Evolutionary conservation across 2,888 invertebrate species (phyloP), one percentile per base, ranked within the genome.

Genomic region (Phytoseiulus persimilis): DNA sequence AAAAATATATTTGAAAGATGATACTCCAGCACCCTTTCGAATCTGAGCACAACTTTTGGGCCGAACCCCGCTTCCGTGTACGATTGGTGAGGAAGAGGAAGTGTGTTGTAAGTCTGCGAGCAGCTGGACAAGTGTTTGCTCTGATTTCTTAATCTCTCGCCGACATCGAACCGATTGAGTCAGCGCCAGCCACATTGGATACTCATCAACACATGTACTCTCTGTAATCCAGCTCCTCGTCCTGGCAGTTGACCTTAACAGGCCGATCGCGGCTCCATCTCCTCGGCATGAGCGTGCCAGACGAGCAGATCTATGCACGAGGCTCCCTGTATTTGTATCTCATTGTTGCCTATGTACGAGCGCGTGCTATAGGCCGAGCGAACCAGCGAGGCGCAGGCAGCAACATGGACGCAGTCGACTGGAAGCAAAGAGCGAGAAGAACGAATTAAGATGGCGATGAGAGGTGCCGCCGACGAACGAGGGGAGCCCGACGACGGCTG

Each of bases 331-430:
- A 65, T 65, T 65, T 65, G 65, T 65, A 65, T 65, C 23, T 65
- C 65, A 65, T 65, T 65, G 65, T 65, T 65, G 65, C 65, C 65
- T 65, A 65, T 65, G 65, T 65, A 28, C 65, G 65, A 65, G 65
- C 65, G 65, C 65, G 65, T 14, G 65, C 65, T 65, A 28, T 65
- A 65, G 65, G 65, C 46, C 46, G 46, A 46, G 46, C 46, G 46
- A 46, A 46, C 46, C 46, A 46, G 46, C 65, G 65, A 28, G 65
- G 28, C 65, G 65, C 65, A 65, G 65, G 2, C 65, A 65, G 65
- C 65, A 65, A 65, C 65, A 65, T 65, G 65, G 65, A 65, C 65
- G 65, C 65, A 65, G 65, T 65, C 65, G 65, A 65, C 65, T 65
- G 65, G 65, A 65, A 65, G 65, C 65, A 28, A 65, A 65, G 65